phyloP scores from a whole-genome alignment of 2,797 vertebrate species.

The Steatocranus sp. region DNA sequence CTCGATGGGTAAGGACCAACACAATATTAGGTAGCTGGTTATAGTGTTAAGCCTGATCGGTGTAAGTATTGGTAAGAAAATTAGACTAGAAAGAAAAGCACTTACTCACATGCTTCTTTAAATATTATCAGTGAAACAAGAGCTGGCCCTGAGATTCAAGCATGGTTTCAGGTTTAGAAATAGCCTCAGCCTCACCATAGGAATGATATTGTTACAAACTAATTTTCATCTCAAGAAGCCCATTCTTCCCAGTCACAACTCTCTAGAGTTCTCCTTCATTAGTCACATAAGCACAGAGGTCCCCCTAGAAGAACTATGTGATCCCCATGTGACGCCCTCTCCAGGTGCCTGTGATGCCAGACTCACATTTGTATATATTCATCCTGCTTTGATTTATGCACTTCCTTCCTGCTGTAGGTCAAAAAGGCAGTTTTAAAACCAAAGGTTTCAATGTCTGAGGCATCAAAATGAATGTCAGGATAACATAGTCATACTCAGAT shows the following conservation, averaged over 20 bases:
- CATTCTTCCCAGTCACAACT: neutral
- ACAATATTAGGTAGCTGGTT: neutral
- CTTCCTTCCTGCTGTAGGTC: neutral
- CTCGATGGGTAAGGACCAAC: neutral
- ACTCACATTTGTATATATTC: neutral
- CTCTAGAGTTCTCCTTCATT: neutral
- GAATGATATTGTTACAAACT: neutral
- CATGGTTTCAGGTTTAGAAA: neutral
- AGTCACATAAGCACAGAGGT: neutral
- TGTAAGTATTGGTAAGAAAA: neutral
- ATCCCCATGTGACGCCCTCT: neutral
- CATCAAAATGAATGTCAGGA: neutral
- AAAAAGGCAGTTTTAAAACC: neutral
- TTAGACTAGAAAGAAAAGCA: neutral
- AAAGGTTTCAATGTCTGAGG: neutral
- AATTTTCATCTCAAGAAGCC: neutral
- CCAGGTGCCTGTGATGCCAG: neutral
- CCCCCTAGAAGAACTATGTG: neutral
- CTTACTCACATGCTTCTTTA: neutral
- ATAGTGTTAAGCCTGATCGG: neutral
- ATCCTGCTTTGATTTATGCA: neutral
- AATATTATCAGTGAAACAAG: neutral
- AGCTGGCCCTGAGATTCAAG: neutral
- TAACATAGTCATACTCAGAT: neutral
- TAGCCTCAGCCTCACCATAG: neutral